These are phyloP conservation scores for Sapayoa aenigma DNA, from an alignment of 2,113 vertebrate species.

Conservation along the genomic window DNA sequence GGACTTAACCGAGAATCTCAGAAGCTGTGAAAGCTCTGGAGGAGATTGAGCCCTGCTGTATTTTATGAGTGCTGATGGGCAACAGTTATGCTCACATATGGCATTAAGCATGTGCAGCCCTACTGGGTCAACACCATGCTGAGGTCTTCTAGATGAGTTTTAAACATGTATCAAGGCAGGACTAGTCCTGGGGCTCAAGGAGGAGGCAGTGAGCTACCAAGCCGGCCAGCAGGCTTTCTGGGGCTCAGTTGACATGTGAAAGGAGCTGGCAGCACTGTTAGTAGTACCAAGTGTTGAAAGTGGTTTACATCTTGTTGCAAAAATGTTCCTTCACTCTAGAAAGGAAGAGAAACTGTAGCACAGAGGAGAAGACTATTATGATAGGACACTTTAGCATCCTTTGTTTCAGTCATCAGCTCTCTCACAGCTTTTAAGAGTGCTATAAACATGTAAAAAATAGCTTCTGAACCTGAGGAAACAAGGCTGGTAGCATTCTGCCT, in stretches of 20 bases:
- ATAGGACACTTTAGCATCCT: background rate
- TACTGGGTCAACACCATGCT: background rate
- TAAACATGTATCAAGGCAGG: background rate
- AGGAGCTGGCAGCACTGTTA: background rate
- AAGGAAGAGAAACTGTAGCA: background rate
- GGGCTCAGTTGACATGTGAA: background rate
- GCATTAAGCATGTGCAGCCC: background rate
- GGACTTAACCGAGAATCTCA: background rate
- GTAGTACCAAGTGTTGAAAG: background rate
- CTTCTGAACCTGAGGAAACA: background rate
- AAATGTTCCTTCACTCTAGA: background rate
- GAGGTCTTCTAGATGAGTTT: background rate
- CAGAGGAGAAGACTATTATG: background rate
- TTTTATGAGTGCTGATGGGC: background rate
- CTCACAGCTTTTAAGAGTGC: background rate
- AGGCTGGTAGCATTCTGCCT: background rate
- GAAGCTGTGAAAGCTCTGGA: background rate
- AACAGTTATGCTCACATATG: accelerated
- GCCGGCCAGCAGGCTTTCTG: background rate
- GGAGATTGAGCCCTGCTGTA: background rate
- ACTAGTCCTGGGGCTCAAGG: background rate
- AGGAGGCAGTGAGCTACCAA: background rate
- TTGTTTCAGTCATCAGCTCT: background rate
- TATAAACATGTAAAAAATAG: background rate
- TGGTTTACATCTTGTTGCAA: background rate